Conservation (phyloP, 2,797 vertebrate genomes). For the Tolypeutes matacus region DNA sequence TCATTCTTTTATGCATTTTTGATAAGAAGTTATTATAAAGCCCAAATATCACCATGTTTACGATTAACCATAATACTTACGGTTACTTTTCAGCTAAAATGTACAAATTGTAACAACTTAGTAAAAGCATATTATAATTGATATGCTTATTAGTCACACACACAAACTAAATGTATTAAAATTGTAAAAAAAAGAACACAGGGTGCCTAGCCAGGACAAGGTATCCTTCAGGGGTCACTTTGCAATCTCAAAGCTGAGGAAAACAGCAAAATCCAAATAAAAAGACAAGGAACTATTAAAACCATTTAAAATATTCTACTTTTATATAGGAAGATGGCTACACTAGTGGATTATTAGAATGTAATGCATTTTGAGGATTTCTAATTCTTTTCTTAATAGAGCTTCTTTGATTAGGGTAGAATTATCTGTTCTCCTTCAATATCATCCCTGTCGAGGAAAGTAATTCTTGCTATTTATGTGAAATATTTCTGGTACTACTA, state of each 20-base stretch:
- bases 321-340: not conserved
- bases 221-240: not conserved
- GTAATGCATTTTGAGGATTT: not conserved
- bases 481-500: not conserved
- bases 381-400: not conserved
- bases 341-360: not conserved
- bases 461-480: not conserved
- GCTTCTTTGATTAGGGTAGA: not conserved
- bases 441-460: not conserved
- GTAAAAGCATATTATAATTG: not conserved
- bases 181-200: not conserved
- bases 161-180: not conserved
- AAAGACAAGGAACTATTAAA: not conserved
- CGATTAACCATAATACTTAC: constrained; percentile 1
- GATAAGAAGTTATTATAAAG: not conserved
- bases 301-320: not conserved
- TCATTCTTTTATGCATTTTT: constrained; percentile 16
- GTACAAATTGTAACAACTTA: not conserved
- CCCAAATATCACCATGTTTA: not conserved
- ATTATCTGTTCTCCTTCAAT: not conserved
- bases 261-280: not conserved
- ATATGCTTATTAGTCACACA: not conserved
- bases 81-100: not conserved
- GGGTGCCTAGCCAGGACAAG: not conserved
- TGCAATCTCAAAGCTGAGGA: not conserved